phyloP scores from a whole-genome alignment of 2,113 vertebrate genomes.

The Procavia capensis region DNA sequence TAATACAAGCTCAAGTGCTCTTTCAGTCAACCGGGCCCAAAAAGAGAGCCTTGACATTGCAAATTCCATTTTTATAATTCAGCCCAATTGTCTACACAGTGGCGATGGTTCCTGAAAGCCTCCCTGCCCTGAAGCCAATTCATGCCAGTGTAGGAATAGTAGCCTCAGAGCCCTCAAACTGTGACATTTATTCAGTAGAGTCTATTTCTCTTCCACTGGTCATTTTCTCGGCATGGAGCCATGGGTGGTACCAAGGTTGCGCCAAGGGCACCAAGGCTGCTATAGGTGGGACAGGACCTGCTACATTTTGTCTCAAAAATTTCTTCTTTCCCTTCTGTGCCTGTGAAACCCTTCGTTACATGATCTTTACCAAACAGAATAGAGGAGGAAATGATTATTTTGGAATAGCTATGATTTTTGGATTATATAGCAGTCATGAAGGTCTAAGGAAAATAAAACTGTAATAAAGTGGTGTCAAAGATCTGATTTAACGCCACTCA shows the following conservation, averaged over 20 bases:
- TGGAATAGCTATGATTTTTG: constrained; percentile 60
- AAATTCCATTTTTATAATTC: constrained; percentile 6
- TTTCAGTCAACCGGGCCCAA: neutral
- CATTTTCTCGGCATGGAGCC: neutral
- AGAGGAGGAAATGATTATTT: constrained; percentile 24
- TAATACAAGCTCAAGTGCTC: neutral
- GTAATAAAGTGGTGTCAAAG: constrained; percentile 66
- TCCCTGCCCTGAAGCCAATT: neutral
- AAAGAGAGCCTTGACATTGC: neutral
- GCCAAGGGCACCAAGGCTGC: neutral
- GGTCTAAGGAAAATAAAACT: constrained; percentile 58
- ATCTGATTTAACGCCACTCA: constrained; percentile 77
- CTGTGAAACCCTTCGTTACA: neutral
- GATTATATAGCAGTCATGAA: constrained; percentile 29
- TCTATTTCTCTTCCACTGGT: neutral
- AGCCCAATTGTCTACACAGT: neutral
- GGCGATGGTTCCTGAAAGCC: neutral
- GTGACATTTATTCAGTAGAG: neutral
- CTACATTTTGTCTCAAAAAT: neutral
- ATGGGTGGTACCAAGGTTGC: neutral
- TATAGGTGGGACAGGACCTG: neutral
- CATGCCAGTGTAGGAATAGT: neutral
- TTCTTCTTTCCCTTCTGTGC: neutral
- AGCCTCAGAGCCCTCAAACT: neutral
- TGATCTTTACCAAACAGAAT: neutral